These are phyloP conservation scores for Drosophila obscura DNA, from an alignment of 1,140 invertebrate species.

Conservation along the genomic window DNA sequence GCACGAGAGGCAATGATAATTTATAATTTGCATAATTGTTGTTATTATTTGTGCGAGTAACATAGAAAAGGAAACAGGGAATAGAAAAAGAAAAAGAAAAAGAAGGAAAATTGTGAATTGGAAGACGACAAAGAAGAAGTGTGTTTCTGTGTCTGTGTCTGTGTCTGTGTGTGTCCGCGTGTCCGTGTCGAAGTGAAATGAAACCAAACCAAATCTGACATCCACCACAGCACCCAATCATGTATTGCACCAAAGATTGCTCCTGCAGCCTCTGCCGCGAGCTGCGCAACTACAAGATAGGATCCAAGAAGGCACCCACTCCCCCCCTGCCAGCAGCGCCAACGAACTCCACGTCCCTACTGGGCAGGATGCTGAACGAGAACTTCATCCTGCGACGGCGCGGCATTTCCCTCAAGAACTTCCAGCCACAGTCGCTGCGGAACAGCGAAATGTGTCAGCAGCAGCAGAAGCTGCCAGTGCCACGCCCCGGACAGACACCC, in stretches of 20 bases:
- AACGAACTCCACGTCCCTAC: slow-evolving; percentile 48
- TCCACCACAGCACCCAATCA: slow-evolving; percentile 34
- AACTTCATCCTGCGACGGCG: slow-evolving; percentile 84
- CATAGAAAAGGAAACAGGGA: slow-evolving; percentile 26
- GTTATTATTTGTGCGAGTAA: slow-evolving; percentile 68
- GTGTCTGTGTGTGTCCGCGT: background rate
- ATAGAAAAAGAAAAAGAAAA: background rate
- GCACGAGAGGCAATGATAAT: slow-evolving; percentile 70
- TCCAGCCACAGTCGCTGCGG: slow-evolving; percentile 77
- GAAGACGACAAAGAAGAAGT: too few species aligned
- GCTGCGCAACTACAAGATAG: slow-evolving; percentile 76
- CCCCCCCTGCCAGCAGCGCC: background rate
- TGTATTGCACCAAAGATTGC: slow-evolving; percentile 85
- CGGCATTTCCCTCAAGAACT: slow-evolving; percentile 75
- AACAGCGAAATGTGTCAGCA: slow-evolving; percentile 79
- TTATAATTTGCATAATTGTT: slow-evolving; percentile 79
- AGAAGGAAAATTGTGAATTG: background rate
- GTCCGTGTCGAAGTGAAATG: slow-evolving; percentile 50
- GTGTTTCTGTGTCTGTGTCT: background rate
- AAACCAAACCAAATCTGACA: slow-evolving; percentile 53
- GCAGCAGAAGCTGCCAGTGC: slow-evolving; percentile 45
- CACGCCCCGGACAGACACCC: slow-evolving; percentile 65
- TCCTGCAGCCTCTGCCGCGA: slow-evolving; percentile 84
- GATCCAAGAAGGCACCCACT: slow-evolving; percentile 61
- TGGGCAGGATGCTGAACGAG: slow-evolving; percentile 79